Percentiles rank a stretch among this genome's conserved stretches.
Evolutionary conservation across 2,797 vertebrate species (phyloP).

Genomic region (Liparis tanakae): DNA sequence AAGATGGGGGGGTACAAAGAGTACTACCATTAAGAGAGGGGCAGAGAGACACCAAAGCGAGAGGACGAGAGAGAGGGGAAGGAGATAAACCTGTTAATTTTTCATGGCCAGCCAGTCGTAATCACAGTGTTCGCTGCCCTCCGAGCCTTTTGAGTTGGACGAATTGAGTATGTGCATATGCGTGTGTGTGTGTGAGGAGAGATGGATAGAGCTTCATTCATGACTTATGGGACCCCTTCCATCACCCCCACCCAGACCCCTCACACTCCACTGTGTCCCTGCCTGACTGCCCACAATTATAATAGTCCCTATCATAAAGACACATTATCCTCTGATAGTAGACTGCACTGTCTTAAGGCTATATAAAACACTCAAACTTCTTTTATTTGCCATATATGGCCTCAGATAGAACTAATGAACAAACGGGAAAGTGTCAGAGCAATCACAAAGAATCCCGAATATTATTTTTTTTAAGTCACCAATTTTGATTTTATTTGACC

Average conservation of each 20-base stretch:
- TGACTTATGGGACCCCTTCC: constrained; percentile 54
- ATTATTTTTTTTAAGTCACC: constrained; percentile 52
- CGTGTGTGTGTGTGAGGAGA: constrained; percentile 44
- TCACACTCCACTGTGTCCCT: constrained; percentile 60
- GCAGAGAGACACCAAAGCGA: constrained; percentile 53
- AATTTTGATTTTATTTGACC: constrained; percentile 61
- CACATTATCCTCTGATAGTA: constrained; percentile 73
- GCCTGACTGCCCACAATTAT: constrained; percentile 72
- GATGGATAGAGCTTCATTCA: constrained; percentile 74
- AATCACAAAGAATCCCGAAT: constrained; percentile 63
- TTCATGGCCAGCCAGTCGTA: constrained; percentile 82
- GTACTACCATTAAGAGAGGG: constrained; percentile 69
- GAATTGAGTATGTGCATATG: constrained; percentile 52
- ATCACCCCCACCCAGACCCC: constrained; percentile 41
- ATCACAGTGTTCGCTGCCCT: constrained; percentile 79
- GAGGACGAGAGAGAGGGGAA: constrained; percentile 29
- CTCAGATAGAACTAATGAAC: constrained; percentile 73
- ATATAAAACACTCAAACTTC: constrained; percentile 73
- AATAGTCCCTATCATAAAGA: constrained; percentile 76
- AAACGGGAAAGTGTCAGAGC: constrained; percentile 61
- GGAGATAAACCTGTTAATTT: constrained; percentile 87
- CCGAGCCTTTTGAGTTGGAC: constrained; percentile 79
- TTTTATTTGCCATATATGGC: constrained; percentile 72
- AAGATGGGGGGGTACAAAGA: constrained; percentile 52
- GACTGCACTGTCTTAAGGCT: constrained; percentile 67